Evolutionary conservation across 2,888 invertebrate genomes (phyloP), one percentile per base, ranked within the genome.

Genomic region (Lordiphosa fenestrarum): DNA sequence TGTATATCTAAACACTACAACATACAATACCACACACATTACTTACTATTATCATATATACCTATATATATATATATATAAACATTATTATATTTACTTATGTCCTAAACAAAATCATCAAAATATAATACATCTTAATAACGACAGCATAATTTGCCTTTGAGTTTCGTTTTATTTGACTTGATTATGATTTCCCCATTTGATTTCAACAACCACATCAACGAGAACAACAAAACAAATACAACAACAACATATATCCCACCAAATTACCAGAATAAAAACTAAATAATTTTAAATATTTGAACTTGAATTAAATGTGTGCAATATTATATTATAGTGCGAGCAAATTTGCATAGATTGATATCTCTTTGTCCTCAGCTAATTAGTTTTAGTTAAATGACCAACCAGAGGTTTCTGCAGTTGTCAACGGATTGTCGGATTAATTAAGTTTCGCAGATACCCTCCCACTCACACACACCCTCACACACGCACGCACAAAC

Each of bases 231-330:
- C n/a, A 35, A 35, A 61, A 51, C 36, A 66, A 68, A 53, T 60
- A 70, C 53, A 78, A 84, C 62, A 75, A 84, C 76, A 85, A 84
- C 83, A 77, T 84, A 75, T 83, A 86, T 86, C 86, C 86, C 86
- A 86, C 86, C 86, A 86, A 85, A 78, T 61, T 69, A 71, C 47
- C 51, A 44, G 5, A 65, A 59, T 3, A 30, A 54, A 42, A 39
- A 52, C 51, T 65, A 77, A 77, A 74, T 53, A 69, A 69, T 63
- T 68, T 66, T 40, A 69, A 64, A 50, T 25, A 51, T 38, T 36
- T 60, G 37, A 49, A 58, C 50, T 59, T 62, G 60, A 49, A 30
- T 30, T 30, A 30, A 30, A 30, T 30, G 30, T 52, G 44, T 44
- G 44, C 44, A 44, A 44, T 44, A 33, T 41, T 30, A 41, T 15